phyloP scores from a whole-genome alignment of 2,888 invertebrate species.

The Xestia sexstrigata region DNA sequence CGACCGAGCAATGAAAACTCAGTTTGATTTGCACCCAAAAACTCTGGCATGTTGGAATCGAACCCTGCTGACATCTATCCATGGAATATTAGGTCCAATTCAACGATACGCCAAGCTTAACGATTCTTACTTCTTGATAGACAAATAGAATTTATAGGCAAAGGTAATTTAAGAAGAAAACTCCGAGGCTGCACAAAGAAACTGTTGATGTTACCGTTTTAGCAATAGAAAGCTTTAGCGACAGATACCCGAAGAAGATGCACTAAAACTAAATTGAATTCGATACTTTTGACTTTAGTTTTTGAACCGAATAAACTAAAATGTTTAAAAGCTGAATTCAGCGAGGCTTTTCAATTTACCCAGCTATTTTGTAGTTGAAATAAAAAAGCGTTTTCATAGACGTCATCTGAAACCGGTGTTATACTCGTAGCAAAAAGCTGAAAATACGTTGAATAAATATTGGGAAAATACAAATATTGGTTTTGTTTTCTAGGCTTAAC shows the following conservation, averaged over 20 bases:
- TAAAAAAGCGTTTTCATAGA: conserved; percentile 43
- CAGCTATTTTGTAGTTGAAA: conserved; percentile 26
- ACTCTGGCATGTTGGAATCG: not conserved
- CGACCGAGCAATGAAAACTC: not conserved
- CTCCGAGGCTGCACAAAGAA: conserved; percentile 1
- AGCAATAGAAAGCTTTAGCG: conserved; percentile 3
- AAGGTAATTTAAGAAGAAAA: conserved; percentile 17
- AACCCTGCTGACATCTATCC: not conserved
- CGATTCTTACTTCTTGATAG: not conserved
- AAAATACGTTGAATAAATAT: conserved; percentile 24
- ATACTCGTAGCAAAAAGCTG: conserved; percentile 6
- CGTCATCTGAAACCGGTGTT: conserved; percentile 18
- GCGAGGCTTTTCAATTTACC: conserved; percentile 36
- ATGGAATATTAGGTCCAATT: not conserved
- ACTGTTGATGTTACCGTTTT: conserved; percentile 31
- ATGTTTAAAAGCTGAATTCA: conserved; percentile 45
- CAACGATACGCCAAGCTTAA: not conserved
- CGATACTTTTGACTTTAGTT: conserved; percentile 38
- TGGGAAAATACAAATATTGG: not conserved
- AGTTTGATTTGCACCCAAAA: not conserved
- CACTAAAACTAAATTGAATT: conserved; percentile 62
- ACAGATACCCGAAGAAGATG: conserved; percentile 22
- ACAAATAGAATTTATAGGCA: not conserved
- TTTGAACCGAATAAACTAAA: conserved; percentile 58
- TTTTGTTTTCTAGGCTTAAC: not conserved